Conservation (phyloP, 2,113 vertebrate species). For the Triplophysa dalaica region DNA sequence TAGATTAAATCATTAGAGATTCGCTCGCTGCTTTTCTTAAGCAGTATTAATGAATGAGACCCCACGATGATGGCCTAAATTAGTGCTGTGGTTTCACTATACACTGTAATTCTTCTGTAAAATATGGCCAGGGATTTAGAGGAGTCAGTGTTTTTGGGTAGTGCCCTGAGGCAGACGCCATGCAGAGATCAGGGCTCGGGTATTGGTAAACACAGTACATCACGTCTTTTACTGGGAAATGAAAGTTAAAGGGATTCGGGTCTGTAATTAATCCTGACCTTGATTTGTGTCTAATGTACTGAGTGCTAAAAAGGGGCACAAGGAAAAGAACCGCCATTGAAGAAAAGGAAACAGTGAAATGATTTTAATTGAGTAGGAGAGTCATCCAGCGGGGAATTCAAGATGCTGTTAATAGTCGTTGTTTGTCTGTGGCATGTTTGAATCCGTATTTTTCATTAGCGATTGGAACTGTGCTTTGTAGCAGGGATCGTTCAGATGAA, state of each 20-base stretch:
- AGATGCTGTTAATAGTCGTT: conserved; percentile 46
- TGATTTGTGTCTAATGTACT: conserved; percentile 39
- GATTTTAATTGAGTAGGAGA: conserved; percentile 49
- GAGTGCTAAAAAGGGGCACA: conserved; percentile 35
- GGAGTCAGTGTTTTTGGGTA: conserved; percentile 12
- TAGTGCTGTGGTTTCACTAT: background rate
- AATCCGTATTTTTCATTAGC: conserved; percentile 45
- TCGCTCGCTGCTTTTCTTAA: conserved; percentile 45
- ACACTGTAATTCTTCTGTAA: conserved; percentile 6
- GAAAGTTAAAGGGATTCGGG: conserved; percentile 43
- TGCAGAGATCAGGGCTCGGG: conserved; percentile 15
- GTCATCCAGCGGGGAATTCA: conserved; percentile 45
- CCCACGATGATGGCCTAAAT: conserved; percentile 42
- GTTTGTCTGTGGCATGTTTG: conserved; percentile 39
- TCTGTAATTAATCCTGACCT: conserved; percentile 47
- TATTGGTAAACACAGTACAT: conserved; percentile 35
- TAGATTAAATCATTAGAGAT: conserved; percentile 49
- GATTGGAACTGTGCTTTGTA: conserved; percentile 28
- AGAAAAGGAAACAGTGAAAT: conserved; percentile 44
- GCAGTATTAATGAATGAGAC: conserved; percentile 47
- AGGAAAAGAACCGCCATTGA: conserved; percentile 24
- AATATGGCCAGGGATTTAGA: conserved; percentile 9
- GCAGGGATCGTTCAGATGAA: conserved; percentile 29
- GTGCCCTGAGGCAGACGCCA: conserved; percentile 28
- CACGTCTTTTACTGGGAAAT: conserved; percentile 41